Percentiles rank a stretch among this genome's conserved stretches.
Conservation (phyloP, 2,113 vertebrate genomes). For the Archocentrus centrarchus region DNA sequence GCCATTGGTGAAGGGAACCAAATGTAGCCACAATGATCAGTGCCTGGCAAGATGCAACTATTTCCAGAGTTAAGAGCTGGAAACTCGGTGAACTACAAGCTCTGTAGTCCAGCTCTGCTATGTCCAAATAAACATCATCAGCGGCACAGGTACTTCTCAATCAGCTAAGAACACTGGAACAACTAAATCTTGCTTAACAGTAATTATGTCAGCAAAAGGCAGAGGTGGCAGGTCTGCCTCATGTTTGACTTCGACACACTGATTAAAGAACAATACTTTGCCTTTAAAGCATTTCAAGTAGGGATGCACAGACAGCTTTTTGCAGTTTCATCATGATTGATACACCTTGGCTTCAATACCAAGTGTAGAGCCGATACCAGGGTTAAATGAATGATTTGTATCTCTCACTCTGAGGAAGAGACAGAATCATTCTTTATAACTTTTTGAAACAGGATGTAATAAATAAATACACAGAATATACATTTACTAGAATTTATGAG, state of each 20-base stretch:
- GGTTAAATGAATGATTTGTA: background rate
- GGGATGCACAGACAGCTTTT: background rate
- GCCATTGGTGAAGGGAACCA: constrained; percentile 2
- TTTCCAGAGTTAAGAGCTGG: constrained; percentile 18
- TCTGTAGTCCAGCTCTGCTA: background rate
- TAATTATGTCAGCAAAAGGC: background rate
- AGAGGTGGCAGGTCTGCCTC: background rate
- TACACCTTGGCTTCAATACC: too few species aligned
- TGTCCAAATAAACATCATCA: background rate
- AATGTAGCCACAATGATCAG: constrained; percentile 35
- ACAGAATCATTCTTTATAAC: too few species aligned
- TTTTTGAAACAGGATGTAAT: background rate
- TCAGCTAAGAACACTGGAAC: background rate
- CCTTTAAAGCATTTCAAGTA: background rate
- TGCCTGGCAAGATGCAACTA: constrained; percentile 9
- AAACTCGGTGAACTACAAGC: constrained; percentile 1
- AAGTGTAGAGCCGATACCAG: background rate
- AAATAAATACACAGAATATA: background rate
- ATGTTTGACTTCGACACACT: background rate
- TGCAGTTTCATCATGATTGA: background rate
- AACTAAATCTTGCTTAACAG: background rate
- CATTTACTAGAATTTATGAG: background rate
- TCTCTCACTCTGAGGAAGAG: background rate
- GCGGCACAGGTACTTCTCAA: background rate
- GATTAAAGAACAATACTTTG: background rate